A percentile compares a stretch with the other conserved stretches of the same genome.
Conservation (phyloP, 2,113 vertebrate species). For the Phyllopteryx taeniolatus region DNA sequence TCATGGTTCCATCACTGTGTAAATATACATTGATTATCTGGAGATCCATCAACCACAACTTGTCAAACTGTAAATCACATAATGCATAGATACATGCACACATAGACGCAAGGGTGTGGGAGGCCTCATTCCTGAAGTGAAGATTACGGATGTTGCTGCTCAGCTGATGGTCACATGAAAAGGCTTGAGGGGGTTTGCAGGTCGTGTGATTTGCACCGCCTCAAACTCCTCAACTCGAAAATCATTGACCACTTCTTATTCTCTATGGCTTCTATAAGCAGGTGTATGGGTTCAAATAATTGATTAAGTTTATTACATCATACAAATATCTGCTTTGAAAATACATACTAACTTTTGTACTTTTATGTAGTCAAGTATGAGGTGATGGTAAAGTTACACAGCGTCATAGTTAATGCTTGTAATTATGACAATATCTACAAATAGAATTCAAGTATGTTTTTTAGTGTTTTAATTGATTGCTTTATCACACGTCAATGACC, state of each 20-base stretch:
- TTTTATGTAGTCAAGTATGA: background rate
- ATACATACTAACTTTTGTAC: background rate
- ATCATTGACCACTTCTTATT: constrained; percentile 6
- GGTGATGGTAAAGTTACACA: background rate
- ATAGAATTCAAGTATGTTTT: background rate
- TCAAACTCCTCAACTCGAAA: constrained; percentile 35
- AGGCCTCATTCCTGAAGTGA: constrained; percentile 54
- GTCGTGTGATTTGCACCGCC: constrained; percentile 76
- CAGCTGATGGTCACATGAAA: constrained; percentile 96
- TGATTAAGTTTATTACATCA: background rate
- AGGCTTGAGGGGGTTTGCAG: constrained; percentile 78
- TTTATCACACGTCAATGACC: background rate
- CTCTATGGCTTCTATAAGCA: background rate
- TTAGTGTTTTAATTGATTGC: background rate
- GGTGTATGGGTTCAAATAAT: background rate
- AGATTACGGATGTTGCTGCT: constrained; percentile 68
- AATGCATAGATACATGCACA: constrained; percentile 7
- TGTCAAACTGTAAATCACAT: background rate
- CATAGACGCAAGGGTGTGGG: constrained; percentile 24
- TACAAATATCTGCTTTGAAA: background rate
- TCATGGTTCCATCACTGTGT: background rate
- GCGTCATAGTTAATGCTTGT: background rate
- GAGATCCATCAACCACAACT: background rate
- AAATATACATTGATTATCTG: background rate
- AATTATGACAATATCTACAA: background rate